phyloP scores from a whole-genome alignment of 2,113 vertebrate genomes.

The Brienomyrus brachyistius region DNA sequence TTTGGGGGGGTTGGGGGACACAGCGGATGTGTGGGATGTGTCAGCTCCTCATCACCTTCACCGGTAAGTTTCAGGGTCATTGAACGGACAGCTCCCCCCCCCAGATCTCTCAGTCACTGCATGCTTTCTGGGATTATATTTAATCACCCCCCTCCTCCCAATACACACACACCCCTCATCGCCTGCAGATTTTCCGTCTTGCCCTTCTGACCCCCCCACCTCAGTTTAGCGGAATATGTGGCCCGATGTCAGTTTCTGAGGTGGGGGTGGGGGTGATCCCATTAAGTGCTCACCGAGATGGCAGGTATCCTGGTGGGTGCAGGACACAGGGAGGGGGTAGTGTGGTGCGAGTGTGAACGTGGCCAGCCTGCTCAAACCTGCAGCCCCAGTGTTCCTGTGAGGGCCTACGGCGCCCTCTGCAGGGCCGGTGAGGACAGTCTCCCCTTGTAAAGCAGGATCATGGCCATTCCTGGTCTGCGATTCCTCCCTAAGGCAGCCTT shows the following conservation, averaged over 20 bases:
- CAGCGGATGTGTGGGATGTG: not conserved
- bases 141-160: conserved; percentile 29
- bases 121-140: conserved; percentile 60
- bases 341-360: not conserved
- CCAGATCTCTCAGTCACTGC: conserved; percentile 44
- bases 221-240: conserved; percentile 52
- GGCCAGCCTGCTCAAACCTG: not conserved
- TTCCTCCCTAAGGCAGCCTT: not conserved
- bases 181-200: conserved; percentile 35
- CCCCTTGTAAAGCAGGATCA: not conserved
- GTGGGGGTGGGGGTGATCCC: conserved; percentile 33
- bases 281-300: conserved; percentile 10
- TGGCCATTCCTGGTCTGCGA: not conserved
- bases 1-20: not conserved
- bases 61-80: conserved; percentile 32
- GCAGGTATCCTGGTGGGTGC: conserved; percentile 25
- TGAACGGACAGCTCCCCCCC: conserved; percentile 35
- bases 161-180: conserved; percentile 16
- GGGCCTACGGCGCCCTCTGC: not conserved
- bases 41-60: not conserved
- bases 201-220: conserved; percentile 53
- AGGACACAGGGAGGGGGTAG: conserved; percentile 30
- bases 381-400: not conserved
- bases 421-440: not conserved
- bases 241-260: conserved; percentile 47